Base-by-base conservation (phyloP, 1,140 invertebrate genomes). In the Leptonema lineaticorne region DNA sequence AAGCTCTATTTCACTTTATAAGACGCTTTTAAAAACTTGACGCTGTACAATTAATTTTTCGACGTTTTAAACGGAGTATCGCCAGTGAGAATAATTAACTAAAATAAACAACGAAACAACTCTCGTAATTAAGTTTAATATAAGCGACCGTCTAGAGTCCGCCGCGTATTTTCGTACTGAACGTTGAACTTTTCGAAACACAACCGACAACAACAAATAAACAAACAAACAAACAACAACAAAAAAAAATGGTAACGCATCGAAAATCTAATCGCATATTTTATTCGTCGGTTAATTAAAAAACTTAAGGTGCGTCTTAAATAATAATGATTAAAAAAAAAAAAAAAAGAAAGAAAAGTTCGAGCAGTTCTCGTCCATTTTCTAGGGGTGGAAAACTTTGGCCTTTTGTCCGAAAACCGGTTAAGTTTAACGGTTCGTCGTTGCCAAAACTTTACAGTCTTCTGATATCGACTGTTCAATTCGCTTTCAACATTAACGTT, bases 281-380 rank as follows among this genome's bases (percentile, higher is more conserved):
- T 53, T 53, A 53, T 53, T 53, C 50, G 50, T 26, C 50, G 50
- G 50, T 53, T 53, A 53, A 53, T 53, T 53, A 53, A 53, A 53
- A 53, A 53, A 53, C 50, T 53, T 53, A 48, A n/a, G 46, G 8
- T 9, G 50, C 22, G 22, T 53, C 50, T 53, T 53, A 26, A 53
- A 53, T 24, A 53, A 53, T 26, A 53, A 48, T 20, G 46, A 20
- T 48, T 41, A 41, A 41, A 9, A 4, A 11, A 2, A 11, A 41
- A n/a, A n/a, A n/a, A n/a, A n/a, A n/a, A n/a, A n/a, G n/a, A n/a
- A n/a, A n/a, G n/a, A n/a, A n/a, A n/a, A 33, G 29, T 11, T 33
- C 5, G 29, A 33, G 29, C 29, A 11, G 5, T 33, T 33, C 29
- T 5, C 11, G 37, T 45, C 16, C n/a, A n/a, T n/a, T n/a, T n/a